Conservation (phyloP, 2,888 invertebrate genomes). For the Trachelus troglodyta region DNA sequence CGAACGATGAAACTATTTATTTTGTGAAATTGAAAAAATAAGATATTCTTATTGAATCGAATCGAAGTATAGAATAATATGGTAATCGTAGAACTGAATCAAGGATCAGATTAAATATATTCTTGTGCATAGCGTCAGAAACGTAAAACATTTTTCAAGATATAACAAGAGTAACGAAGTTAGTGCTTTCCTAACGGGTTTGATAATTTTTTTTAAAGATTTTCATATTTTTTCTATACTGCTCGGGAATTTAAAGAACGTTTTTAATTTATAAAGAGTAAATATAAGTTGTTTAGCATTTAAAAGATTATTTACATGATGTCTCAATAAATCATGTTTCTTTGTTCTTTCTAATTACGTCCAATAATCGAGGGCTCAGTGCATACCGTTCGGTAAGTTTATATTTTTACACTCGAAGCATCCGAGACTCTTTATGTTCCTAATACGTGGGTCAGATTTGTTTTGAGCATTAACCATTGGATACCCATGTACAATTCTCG, state of each 20-base stretch:
- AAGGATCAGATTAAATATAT: not conserved
- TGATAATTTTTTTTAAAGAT: not conserved
- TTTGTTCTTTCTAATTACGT: conserved; percentile 64
- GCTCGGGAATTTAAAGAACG: not conserved
- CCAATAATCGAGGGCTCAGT: conserved; percentile 64
- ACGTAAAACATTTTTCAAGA: not conserved
- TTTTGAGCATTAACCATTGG: conserved; percentile 14
- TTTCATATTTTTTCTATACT: not conserved
- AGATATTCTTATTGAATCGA: not conserved
- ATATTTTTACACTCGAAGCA: conserved; percentile 35
- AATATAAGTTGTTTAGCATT: not conserved
- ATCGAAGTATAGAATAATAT: not conserved
- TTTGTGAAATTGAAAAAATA: not conserved
- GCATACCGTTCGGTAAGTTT: conserved; percentile 62
- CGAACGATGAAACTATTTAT: not conserved
- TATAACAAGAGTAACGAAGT: no score
- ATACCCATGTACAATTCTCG: not conserved
- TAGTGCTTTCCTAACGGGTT: not conserved
- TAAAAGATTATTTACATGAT: conserved; percentile 25
- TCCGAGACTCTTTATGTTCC: conserved; percentile 22
- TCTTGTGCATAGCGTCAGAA: not conserved
- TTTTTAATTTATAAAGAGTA: not conserved
- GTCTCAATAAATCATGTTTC: conserved; percentile 60
- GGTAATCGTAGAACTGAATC: not conserved
- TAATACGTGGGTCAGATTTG: conserved; percentile 17